These are phyloP conservation scores for Drosophila nr. medialis DNA, from an alignment of 2,888 invertebrate genomes.

Conservation along the genomic window DNA sequence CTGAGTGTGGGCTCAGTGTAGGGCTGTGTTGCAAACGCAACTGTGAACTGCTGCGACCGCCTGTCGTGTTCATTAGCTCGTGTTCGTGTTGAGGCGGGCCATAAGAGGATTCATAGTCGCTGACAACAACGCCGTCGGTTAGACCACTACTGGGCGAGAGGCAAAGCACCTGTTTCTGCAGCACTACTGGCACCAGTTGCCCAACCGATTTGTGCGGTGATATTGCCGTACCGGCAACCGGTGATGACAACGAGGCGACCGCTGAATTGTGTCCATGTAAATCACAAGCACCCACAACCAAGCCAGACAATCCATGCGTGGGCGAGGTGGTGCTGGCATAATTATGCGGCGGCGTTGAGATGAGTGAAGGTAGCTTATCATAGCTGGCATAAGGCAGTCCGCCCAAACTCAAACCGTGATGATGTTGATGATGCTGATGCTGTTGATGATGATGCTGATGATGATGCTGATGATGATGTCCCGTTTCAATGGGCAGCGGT, in stretches of 20 bases:
- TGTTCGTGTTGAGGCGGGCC: slow-evolving; percentile 64
- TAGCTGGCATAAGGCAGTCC: slow-evolving; percentile 87
- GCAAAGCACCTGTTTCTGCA: slow-evolving; percentile 66
- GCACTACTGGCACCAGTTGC: slow-evolving; percentile 27
- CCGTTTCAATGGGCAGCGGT: slow-evolving; percentile 50
- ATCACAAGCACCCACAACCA: slow-evolving; percentile 86
- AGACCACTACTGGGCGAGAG: slow-evolving; percentile 57
- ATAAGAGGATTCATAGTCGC: slow-evolving; percentile 91
- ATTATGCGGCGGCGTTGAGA: slow-evolving; percentile 89
- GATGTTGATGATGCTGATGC: slow-evolving; percentile 6
- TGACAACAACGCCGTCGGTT: slow-evolving; percentile 50
- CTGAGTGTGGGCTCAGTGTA: slow-evolving; percentile 88
- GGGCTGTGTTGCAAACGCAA: slow-evolving; percentile 87
- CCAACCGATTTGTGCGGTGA: neutral
- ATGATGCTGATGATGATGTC: slow-evolving; percentile 32
- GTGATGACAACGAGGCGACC: neutral
- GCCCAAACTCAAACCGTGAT: slow-evolving; percentile 86
- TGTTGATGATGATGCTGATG: slow-evolving; percentile 31
- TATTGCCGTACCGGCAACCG: neutral
- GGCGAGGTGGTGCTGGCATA: slow-evolving; percentile 88
- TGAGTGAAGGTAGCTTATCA: slow-evolving; percentile 91
- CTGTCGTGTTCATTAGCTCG: slow-evolving; percentile 62
- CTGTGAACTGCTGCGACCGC: slow-evolving; percentile 80
- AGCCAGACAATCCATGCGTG: slow-evolving; percentile 86
- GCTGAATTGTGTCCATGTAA: slow-evolving; percentile 32